Evolutionary conservation across 2,113 vertebrate species (phyloP), one percentile per base, ranked within the genome.

Genomic region (Cercopithecus mona): DNA sequence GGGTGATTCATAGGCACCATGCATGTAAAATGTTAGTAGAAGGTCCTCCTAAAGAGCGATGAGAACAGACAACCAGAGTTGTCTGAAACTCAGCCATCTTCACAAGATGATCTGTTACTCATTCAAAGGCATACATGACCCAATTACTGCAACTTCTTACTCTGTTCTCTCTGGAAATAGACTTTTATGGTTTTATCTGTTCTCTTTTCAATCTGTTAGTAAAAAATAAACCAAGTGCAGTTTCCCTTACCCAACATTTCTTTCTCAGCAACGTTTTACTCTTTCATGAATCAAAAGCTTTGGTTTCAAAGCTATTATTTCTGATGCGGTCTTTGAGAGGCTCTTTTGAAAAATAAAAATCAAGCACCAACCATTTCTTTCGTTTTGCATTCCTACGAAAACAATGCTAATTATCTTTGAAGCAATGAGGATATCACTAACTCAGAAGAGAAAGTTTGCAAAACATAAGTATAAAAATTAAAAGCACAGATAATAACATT

Each of bases 231-330:
- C 20, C 20, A 5, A 2, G 1, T 57, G 27, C 0, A 8, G 1
- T 83, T 88, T 93, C 45, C 30, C 6, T 64, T 61, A 81, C 48
- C 27, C 45, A 73, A 10, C 1, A 18, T 84, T 84, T 68, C 7
- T 70, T 87, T 80, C 11, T 45, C 7, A 73, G 64, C 48, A 83
- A 68, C 8, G 0, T 82, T 57, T 94, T 55, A 50, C 68, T 84
- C 88, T 81, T 23, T 84, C 48, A 38, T 59, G 91, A 59, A 85
- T 88, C 27, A 80, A 88, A 88, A 91, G 3, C 9, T 92, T 96
- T 84, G 5, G 43, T 96, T 96, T 90, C 55, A 81, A 92, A 88
- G 16, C 16, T 81, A 8, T 78, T 90, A 59, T 88, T 87, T 87
- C 68, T 83, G 38, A 79, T 61, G 43, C 61, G n/a, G 23, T 81